Evolutionary conservation across 2,797 vertebrate species (phyloP).

Genomic region (Oreochromis grahami): DNA sequence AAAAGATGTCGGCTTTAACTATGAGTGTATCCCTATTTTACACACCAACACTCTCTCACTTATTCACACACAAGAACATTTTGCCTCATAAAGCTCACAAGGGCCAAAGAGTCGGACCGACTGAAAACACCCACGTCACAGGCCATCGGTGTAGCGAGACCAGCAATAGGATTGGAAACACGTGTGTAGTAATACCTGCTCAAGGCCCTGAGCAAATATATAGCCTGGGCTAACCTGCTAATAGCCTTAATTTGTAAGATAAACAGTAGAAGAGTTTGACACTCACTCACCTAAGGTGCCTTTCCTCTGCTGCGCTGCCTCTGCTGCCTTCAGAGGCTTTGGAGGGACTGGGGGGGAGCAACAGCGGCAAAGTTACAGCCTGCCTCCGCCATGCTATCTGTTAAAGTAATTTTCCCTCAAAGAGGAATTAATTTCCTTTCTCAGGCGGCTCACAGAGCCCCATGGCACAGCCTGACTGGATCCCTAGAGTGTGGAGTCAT

Average conservation of each 20-base stretch:
- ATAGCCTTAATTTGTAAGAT: constrained; percentile 72
- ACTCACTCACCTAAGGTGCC: constrained; percentile 63
- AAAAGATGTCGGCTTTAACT: not conserved
- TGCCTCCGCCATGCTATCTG: constrained; percentile 77
- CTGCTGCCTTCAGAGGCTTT: constrained; percentile 32
- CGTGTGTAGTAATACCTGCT: constrained; percentile 63
- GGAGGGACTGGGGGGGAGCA: constrained; percentile 29
- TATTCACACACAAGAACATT: not conserved
- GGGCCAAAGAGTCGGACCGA: constrained; percentile 16
- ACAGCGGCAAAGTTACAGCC: constrained; percentile 48
- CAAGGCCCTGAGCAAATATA: constrained; percentile 34
- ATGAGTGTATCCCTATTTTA: not conserved
- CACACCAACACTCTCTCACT: not conserved
- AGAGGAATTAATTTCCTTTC: constrained; percentile 94
- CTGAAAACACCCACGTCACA: constrained; percentile 30
- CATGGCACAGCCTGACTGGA: constrained; percentile 50
- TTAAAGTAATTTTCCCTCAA: constrained; percentile 94
- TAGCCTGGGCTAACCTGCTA: constrained; percentile 61
- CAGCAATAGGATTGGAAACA: constrained; percentile 61
- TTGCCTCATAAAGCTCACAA: constrained; percentile 14
- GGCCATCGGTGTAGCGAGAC: constrained; percentile 30
- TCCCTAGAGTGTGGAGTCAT: constrained; percentile 16
- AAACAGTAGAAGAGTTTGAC: constrained; percentile 68
- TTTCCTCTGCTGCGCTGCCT: constrained; percentile 51
- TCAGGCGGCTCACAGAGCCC: constrained; percentile 53